These are phyloP conservation scores for Turnix velox DNA, from an alignment of 2,113 vertebrate genomes.

Conservation along the genomic window DNA sequence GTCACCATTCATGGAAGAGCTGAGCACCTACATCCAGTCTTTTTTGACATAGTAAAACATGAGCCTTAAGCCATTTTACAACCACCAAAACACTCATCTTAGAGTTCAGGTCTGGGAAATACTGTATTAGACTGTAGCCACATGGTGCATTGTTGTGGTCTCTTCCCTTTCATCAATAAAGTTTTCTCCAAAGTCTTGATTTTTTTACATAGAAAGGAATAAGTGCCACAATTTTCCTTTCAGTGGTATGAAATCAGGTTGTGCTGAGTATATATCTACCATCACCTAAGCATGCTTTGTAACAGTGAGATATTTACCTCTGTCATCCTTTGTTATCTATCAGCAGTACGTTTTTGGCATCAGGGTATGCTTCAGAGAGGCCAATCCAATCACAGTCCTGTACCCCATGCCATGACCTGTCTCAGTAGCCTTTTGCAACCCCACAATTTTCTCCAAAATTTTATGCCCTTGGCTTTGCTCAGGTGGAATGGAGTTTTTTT, in stretches of 20 bases:
- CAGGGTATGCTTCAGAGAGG: not conserved
- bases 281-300: fast-evolving
- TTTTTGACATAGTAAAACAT: not conserved
- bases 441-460: not conserved
- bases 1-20: fast-evolving
- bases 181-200: not conserved
- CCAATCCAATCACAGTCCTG: fast-evolving
- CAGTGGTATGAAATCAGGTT: not conserved
- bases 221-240: not conserved
- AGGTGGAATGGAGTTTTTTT: not conserved
- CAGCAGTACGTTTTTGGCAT: not conserved
- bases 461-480: not conserved
- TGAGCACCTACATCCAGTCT: not conserved
- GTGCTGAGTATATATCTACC: not conserved
- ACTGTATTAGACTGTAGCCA: not conserved
- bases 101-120: not conserved
- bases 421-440: not conserved
- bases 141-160: not conserved
- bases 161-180: not conserved
- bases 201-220: not conserved
- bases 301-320: not conserved
- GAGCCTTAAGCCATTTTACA: not conserved
- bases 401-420: fast-evolving
- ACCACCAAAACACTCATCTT: not conserved
- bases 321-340: not conserved